Conservation (phyloP, 2,113 vertebrate species). For the Excalfactoria chinensis region DNA sequence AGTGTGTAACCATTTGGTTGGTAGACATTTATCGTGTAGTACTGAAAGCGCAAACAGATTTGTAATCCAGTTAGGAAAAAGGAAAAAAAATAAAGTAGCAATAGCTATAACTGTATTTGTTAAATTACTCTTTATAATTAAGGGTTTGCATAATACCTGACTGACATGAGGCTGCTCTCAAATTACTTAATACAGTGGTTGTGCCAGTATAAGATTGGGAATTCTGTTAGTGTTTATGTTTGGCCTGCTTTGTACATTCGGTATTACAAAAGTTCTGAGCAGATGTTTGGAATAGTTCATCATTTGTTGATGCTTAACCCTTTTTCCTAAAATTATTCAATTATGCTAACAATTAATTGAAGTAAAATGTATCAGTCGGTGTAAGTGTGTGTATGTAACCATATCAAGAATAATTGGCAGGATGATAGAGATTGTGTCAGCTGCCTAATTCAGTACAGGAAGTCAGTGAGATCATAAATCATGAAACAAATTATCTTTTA, state of each 20-base stretch:
- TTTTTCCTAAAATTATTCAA: not conserved
- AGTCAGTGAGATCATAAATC: constrained; percentile 31
- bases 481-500: constrained; percentile 40
- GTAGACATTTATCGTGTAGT: constrained; percentile 12
- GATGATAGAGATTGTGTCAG: constrained; percentile 9
- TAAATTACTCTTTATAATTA: not conserved
- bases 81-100: not conserved
- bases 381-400: not conserved
- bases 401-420: constrained; percentile 12
- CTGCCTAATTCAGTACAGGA: not conserved
- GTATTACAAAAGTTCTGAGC: not conserved
- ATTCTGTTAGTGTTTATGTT: not conserved
- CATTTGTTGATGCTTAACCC: not conserved
- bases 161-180: not conserved
- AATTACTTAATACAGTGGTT: not conserved
- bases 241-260: not conserved
- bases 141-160: not conserved
- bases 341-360: not conserved
- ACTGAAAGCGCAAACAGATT: constrained; percentile 1
- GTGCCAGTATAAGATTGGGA: not conserved
- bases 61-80: not conserved
- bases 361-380: not conserved
- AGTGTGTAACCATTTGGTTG: not conserved
- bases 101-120: not conserved
- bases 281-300: not conserved